phyloP scores from a whole-genome alignment of 2,888 invertebrate genomes.

The Unio delphinus region DNA sequence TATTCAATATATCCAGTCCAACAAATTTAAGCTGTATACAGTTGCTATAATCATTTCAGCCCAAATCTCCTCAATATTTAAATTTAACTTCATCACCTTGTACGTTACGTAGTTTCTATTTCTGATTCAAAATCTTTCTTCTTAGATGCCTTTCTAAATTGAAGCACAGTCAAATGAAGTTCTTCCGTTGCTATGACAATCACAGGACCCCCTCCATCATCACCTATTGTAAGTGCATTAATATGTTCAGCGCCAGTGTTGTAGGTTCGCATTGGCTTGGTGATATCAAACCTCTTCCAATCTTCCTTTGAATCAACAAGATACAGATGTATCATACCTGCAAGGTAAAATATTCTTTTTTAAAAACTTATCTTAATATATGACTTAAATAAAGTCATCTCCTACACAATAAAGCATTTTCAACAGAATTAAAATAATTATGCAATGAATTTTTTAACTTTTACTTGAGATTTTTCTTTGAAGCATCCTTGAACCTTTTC shows the following conservation, averaged over 20 bases:
- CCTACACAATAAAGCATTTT: not conserved
- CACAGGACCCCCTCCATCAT: conserved; percentile 38
- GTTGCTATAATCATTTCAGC: too few species aligned
- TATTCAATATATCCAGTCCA: too few species aligned
- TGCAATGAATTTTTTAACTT: too few species aligned
- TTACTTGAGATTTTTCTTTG: too few species aligned
- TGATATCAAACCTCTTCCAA: conserved; percentile 24
- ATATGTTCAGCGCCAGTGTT: conserved; percentile 32
- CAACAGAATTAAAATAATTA: not conserved
- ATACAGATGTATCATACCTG: conserved; percentile 38
- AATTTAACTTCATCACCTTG: too few species aligned
- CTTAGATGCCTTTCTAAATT: conserved; percentile 8
- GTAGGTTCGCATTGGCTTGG: conserved; percentile 16
- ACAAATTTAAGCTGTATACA: too few species aligned
- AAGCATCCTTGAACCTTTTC: too few species aligned
- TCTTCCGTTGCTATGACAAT: conserved; percentile 40
- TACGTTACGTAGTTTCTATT: too few species aligned
- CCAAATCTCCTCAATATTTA: too few species aligned
- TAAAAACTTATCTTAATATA: not conserved
- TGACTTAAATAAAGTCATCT: not conserved
- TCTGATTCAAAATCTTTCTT: too few species aligned
- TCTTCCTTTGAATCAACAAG: conserved; percentile 17
- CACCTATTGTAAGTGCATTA: conserved; percentile 38
- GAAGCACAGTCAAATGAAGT: conserved; percentile 22
- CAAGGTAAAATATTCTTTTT: conserved; percentile 2